Percentiles rank a stretch among this genome's conserved stretches.
These are phyloP conservation scores for Cyprinodon diabolis DNA, from an alignment of 2,797 vertebrate genomes.

Conservation along the genomic window DNA sequence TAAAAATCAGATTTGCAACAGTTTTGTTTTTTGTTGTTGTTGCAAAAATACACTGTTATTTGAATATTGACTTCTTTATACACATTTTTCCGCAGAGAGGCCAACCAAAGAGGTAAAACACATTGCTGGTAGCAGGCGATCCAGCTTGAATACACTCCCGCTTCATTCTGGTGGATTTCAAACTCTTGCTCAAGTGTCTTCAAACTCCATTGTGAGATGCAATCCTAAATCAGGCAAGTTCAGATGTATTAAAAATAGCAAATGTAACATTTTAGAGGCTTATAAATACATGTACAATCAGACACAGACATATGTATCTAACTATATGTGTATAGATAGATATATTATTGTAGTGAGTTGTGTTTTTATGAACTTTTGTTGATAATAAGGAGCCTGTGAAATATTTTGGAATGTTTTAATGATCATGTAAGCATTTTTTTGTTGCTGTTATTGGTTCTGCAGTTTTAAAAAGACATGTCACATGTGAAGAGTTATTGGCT, in stretches of 20 bases:
- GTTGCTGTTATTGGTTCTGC: conserved; percentile 16
- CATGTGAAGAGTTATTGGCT: conserved; percentile 85
- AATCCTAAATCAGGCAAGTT: conserved; percentile 89
- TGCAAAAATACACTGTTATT: conserved; percentile 3
- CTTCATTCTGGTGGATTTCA: conserved; percentile 49
- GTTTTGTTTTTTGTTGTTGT: not conserved
- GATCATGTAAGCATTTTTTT: not conserved
- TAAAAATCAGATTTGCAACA: conserved; percentile 47
- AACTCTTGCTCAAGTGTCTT: conserved; percentile 59
- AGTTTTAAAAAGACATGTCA: conserved; percentile 83
- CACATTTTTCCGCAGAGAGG: conserved; percentile 65
- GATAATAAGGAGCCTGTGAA: too few species aligned
- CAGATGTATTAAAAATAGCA: not conserved
- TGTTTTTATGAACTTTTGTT: too few species aligned
- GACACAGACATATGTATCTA: too few species aligned
- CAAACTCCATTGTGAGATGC: conserved; percentile 72
- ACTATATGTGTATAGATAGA: too few species aligned
- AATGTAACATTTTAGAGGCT: not conserved
- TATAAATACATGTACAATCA: too few species aligned
- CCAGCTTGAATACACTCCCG: conserved; percentile 63
- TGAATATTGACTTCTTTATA: not conserved
- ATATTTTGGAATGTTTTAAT: not conserved
- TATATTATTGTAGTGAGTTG: too few species aligned
- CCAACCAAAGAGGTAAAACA: conserved; percentile 77
- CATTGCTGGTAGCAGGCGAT: conserved; percentile 29